Base-by-base conservation (phyloP, 2,113 vertebrate genomes). In the Osmerus eperlanus region DNA sequence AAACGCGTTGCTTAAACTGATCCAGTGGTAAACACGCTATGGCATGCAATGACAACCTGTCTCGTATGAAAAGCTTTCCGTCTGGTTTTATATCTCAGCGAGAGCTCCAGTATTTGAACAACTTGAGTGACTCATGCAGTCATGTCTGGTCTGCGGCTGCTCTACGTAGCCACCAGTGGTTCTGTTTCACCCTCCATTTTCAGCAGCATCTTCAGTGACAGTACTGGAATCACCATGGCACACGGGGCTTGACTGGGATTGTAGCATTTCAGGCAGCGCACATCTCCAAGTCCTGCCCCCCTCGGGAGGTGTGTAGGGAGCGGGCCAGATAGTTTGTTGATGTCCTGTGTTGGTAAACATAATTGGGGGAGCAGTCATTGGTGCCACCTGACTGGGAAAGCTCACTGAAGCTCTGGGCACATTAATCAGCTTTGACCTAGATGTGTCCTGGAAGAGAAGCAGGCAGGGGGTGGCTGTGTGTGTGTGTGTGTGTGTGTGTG, bases 361-460 rank as follows among this genome's bases (percentile, higher is more conserved):
- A 63, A 52, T 59, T 76, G 54, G 75, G 80, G 62, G 78, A 78
- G 79, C 76, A 85, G 71, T 76, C 81, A 73, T 63, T 56, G 79
- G 69, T 79, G 84, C 87, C 87, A 87, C 88, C 87, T 87, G 87
- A 91, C 83, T 80, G 80, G 79, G 79, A 80, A 71, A 47, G 75
- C 89, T 86, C 84, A 75, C 15, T 77, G 87, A 85, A 82, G 81
- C 82, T 84, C 79, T 80, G 83, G 85, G 71, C 70, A 80, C 89
- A 89, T 90, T 91, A 90, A 91, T 91, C 89, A 89, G 90, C 85
- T 86, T 81, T 90, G 89, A 91, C 90, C 89, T 87, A 90, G 88
- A 89, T 91, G 85, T 88, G 88, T 78, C 89, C 79, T 80, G 81
- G 81, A 73, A 81, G 80, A 76, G 81, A 75, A 86, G 76, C 77